phyloP scores from a whole-genome alignment of 64 coral and sea anemone genomes.

The Pocillopora verrucosa region DNA sequence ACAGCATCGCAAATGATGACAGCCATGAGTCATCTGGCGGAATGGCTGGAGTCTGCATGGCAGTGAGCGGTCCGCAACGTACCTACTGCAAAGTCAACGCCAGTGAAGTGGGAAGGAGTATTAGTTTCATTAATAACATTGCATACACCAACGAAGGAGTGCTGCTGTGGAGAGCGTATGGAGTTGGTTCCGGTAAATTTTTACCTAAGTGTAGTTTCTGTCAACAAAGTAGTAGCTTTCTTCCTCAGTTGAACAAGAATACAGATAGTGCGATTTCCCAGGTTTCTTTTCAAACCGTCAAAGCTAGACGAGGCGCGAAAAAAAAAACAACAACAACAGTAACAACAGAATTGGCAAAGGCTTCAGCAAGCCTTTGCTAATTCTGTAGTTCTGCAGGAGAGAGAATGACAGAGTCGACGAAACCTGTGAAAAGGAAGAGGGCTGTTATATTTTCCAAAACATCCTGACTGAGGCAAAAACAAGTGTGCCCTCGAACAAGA shows the following conservation, averaged over 20 bases:
- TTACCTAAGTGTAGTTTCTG: slow-evolving; percentile 46
- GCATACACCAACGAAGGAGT: background rate
- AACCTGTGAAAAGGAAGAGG: too few relatives aligned
- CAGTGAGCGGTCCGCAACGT: too few relatives aligned
- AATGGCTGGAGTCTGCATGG: too few relatives aligned
- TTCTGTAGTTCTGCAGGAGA: too few relatives aligned
- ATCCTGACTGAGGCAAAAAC: background rate
- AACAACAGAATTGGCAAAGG: background rate
- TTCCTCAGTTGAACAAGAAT: slow-evolving; percentile 22
- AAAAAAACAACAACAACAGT: background rate
- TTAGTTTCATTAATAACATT: background rate
- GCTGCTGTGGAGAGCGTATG: background rate
- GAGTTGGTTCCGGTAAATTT: slow-evolving; percentile 8
- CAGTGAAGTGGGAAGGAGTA: background rate
- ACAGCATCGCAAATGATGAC: too few relatives aligned
- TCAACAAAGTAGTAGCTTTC: slow-evolving; percentile 13
- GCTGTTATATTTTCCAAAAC: background rate
- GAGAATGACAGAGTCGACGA: background rate
- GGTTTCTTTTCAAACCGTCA: slow-evolving; percentile 11
- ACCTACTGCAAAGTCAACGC: too few relatives aligned
- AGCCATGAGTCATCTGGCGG: too few relatives aligned
- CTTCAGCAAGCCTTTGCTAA: background rate
- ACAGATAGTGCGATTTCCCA: slow-evolving; percentile 8
- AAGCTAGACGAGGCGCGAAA: background rate
- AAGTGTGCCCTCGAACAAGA: too few relatives aligned